Conservation (phyloP, 1,140 invertebrate genomes). For the Pomphorhynchus laevis region DNA sequence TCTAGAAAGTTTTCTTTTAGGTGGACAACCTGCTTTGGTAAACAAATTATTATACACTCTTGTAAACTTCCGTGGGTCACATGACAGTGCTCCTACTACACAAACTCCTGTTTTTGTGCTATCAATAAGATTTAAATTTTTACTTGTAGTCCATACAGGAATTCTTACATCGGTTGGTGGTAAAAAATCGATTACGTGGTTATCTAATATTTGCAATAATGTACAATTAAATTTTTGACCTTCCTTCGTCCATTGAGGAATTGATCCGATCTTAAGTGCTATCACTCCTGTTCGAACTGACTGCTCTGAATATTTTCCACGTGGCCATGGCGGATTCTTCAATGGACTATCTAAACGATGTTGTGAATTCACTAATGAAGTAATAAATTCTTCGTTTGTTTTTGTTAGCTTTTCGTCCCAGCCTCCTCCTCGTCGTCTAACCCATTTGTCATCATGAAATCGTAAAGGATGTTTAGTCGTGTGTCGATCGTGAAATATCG, state of each 20-base stretch:
- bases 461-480: no score
- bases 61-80: slow-evolving; percentile 45
- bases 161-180: slow-evolving; percentile 33
- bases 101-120: slow-evolving; percentile 28
- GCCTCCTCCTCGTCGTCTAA: slow-evolving; percentile 6
- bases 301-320: slow-evolving; percentile 26
- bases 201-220: slow-evolving; percentile 55
- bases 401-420: slow-evolving; percentile 30
- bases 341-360: slow-evolving; percentile 22
- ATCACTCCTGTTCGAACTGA: slow-evolving; percentile 38
- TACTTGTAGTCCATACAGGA: slow-evolving; percentile 19
- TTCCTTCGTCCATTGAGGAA: slow-evolving; percentile 57
- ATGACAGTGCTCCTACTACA: slow-evolving; percentile 49
- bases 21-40: slow-evolving; percentile 40
- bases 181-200: slow-evolving; percentile 65
- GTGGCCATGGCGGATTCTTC: slow-evolving; percentile 24
- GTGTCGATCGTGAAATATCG: no score
- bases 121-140: slow-evolving; percentile 12
- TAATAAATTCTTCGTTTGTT: slow-evolving; percentile 37
- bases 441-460: no score
- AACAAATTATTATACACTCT: slow-evolving; percentile 59
- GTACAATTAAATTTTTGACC: slow-evolving; percentile 40
- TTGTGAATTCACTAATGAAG: no score
- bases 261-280: slow-evolving; percentile 55
- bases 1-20: slow-evolving; percentile 40